A percentile compares a stretch with the other conserved stretches of the same genome.
These are phyloP conservation scores for Cotesia congregata DNA, from an alignment of 2,888 invertebrate genomes.

Conservation along the genomic window DNA sequence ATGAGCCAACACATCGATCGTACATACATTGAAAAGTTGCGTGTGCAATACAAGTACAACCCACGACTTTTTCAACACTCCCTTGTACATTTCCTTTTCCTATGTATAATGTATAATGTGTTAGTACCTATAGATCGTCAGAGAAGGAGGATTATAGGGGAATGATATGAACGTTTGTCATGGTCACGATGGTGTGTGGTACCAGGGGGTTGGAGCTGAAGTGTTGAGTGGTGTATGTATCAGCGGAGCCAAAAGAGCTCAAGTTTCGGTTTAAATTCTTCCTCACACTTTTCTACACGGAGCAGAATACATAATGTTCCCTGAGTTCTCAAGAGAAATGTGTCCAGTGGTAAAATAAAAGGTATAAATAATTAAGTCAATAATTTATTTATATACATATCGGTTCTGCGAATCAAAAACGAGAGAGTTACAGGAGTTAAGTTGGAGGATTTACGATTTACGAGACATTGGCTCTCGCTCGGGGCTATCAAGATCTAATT, in stretches of 20 bases:
- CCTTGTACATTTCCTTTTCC: not conserved
- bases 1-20: not conserved
- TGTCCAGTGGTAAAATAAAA: slow-evolving; percentile 2
- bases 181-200: slow-evolving; percentile 14
- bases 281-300: not conserved
- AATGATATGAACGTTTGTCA: slow-evolving; percentile 28
- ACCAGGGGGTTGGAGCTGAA: slow-evolving; percentile 16
- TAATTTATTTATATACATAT: slow-evolving; percentile 1
- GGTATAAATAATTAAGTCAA: not conserved
- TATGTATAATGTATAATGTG: not conserved
- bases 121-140: not conserved
- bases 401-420: slow-evolving; percentile 31
- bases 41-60: not conserved
- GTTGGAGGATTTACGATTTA: slow-evolving; percentile 17
- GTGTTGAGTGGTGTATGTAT: slow-evolving; percentile 35
- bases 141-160: not conserved
- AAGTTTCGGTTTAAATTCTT: slow-evolving; percentile 36
- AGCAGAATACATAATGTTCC: slow-evolving; percentile 6
- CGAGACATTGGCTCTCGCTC: slow-evolving; percentile 22
- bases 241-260: slow-evolving; percentile 33
- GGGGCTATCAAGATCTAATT: slow-evolving; percentile 39
- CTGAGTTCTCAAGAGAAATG: slow-evolving; percentile 23
- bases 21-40: not conserved
- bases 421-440: not conserved
- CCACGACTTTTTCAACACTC: not conserved